phyloP scores from a whole-genome alignment of 2,113 vertebrate species.

The Cervus canadensis region DNA sequence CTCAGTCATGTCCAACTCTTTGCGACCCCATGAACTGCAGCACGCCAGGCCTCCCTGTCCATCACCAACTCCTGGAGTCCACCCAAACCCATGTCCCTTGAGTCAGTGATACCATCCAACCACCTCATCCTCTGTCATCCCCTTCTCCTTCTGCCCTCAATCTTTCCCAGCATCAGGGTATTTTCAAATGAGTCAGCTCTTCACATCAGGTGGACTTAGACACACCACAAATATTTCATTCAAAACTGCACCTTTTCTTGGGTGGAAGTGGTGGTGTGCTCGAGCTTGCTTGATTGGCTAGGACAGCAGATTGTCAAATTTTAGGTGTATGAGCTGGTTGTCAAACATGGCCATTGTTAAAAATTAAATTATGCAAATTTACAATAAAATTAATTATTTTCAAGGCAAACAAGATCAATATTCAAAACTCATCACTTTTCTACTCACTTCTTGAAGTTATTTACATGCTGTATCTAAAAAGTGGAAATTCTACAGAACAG shows the following conservation, averaged over 20 bases:
- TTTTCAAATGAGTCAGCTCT: not conserved
- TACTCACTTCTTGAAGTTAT: not conserved
- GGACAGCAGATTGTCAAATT: not conserved
- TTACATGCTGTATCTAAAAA: accelerated
- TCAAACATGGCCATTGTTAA: not conserved
- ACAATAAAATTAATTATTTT: not conserved
- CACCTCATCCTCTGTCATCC: not conserved
- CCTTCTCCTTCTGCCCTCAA: not conserved
- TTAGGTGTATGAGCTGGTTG: not conserved
- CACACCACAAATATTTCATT: too few species aligned
- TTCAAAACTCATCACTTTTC: not conserved
- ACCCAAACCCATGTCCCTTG: not conserved
- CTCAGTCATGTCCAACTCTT: not conserved
- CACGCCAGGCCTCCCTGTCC: not conserved
- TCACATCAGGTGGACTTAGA: not conserved
- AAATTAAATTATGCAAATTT: not conserved
- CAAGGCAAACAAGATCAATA: not conserved
- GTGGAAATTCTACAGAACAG: accelerated
- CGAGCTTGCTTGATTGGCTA: not conserved
- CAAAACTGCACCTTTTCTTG: accelerated
- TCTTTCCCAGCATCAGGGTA: not conserved
- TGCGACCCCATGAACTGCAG: not conserved
- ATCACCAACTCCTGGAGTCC: not conserved
- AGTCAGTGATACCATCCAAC: not conserved
- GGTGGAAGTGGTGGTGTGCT: too few species aligned